Evolutionary conservation across 1,140 invertebrate species (phyloP), one percentile per base, ranked within the genome.

Genomic region (Trissolcus basalis): DNA sequence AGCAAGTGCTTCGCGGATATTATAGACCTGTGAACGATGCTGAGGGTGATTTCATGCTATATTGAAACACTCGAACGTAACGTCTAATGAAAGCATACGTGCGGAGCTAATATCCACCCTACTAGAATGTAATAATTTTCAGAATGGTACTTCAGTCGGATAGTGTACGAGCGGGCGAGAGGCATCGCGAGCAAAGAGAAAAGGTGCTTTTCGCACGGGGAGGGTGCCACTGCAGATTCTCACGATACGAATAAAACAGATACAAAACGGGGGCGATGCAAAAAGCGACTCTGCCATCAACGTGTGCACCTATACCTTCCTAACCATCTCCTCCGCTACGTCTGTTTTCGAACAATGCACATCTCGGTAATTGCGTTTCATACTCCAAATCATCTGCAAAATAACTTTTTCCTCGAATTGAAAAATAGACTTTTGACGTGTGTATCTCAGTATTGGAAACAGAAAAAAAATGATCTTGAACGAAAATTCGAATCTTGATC

Each of bases 41-140:
- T 70, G 77, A 81, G 82, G 76, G 82, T 83, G 77, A 80, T 80
- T 83, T 77, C 74, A 67, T 74, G 77, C 68, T 76, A 79, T 83
- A 85, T 83, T 83, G 83, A 87, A 86, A 86, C 84, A 84, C 85
- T 87, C 83, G 83, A 86, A 86, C 84, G 84, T 85, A 86, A 85
- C 83, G 82, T 86, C 86, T 87, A 87, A 87, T 87, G 85, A 87
- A 87, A 86, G 85, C 84, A 83, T 83, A 86, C 82, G 84, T 81
- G 79, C 80, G 69, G 69, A 82, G 82, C 82, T 84, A 83, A 85
- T 85, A 85, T 85, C 79, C 61, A 81, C 80, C 81, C 81, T 81
- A 83, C 83, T 84, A 85, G 84, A 86, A 86, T 82, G 85, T 86
- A 86, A 86, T 86, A 86, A 87, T 84, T 87, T 87, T 83, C 82